A percentile compares a stretch with the other conserved stretches of the same genome.
phyloP scores from a whole-genome alignment of 2,797 vertebrate species.

The Rhadinocentrus ornatus region DNA sequence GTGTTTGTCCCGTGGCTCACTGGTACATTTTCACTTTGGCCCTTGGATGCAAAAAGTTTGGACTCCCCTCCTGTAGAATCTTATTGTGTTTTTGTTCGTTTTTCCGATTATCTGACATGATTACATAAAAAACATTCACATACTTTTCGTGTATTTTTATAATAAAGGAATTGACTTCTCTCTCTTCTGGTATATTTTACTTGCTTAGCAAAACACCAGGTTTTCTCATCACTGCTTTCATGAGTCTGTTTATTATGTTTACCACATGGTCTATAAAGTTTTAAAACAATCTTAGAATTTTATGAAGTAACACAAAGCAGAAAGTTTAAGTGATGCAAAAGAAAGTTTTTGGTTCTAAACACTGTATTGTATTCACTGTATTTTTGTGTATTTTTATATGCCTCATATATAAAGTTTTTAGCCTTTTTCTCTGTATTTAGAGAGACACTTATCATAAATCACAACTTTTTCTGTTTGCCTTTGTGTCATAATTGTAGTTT shows the following conservation, averaged over 20 bases:
- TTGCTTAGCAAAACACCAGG: not conserved
- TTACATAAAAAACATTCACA: not conserved
- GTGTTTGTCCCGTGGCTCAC: too few species aligned
- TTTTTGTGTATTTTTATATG: constrained; percentile 21
- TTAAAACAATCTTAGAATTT: not conserved
- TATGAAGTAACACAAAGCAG: not conserved
- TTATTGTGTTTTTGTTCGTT: not conserved
- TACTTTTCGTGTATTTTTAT: not conserved
- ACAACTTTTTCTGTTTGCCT: too few species aligned
- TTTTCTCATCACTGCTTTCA: not conserved
- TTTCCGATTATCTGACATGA: not conserved
- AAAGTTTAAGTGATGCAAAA: constrained; percentile 11
- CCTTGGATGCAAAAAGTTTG: too few species aligned
- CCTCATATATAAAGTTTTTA: not conserved
- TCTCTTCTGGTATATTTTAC: not conserved
- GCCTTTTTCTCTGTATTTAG: not conserved
- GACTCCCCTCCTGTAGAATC: not conserved
- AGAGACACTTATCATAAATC: not conserved
- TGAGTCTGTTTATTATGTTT: not conserved
- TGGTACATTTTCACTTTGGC: not conserved
- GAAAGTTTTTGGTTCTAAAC: not conserved
- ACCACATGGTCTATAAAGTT: not conserved
- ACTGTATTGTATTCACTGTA: constrained; percentile 17
- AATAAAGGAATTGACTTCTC: not conserved
- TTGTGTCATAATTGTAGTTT: constrained; percentile 16